Evolutionary conservation across 2,888 invertebrate genomes (phyloP), one percentile per base, ranked within the genome.

Genomic region (Morpho achilles): DNA sequence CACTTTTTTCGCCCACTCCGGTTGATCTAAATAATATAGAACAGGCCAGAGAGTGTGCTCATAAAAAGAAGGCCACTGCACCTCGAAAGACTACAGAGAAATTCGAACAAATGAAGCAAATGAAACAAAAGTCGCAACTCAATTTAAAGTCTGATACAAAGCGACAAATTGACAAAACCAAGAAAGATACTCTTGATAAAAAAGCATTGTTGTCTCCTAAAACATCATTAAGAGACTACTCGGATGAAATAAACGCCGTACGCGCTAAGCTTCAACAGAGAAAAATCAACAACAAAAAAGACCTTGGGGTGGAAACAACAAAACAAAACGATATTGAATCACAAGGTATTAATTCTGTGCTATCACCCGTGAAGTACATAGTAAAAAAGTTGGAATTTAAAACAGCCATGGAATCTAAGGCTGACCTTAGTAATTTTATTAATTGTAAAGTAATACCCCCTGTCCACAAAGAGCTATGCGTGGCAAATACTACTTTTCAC

Each of bases 1-100:
- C 91, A 74, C 82, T 91, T 67, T 91, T 91, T 84, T 90, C 91
- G 81, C 89, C 91, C 90, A 91, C 91, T 91, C 91, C 90, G 79
- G 85, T 87, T 82, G 90, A 91, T 91, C 91, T 91, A 89, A 82
- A 74, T 69, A 83, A 82, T 76, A 76, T 89, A 91, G 91, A 91
- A 80, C 91, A 89, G 80, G 80, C 84, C 77, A 87, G 90, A 86
- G 91, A 91, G 86, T 90, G 89, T 88, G 87, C 87, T 85, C 87
- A 84, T 82, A 89, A 86, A 83, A 91, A 87, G 70, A 89, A 84
- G 76, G 71, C 71, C 63, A 76, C 69, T 64, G 75, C 77, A 64
- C 71, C 75, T 64, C 77, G 82, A 70, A 88, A 86, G 83, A 76
- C 62, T 61, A 69, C 69, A 59, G 90, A 85, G 59, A 88, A 82